Evolutionary conservation across 2,888 invertebrate species (phyloP).

Genomic region (Eristalis arbustorum): DNA sequence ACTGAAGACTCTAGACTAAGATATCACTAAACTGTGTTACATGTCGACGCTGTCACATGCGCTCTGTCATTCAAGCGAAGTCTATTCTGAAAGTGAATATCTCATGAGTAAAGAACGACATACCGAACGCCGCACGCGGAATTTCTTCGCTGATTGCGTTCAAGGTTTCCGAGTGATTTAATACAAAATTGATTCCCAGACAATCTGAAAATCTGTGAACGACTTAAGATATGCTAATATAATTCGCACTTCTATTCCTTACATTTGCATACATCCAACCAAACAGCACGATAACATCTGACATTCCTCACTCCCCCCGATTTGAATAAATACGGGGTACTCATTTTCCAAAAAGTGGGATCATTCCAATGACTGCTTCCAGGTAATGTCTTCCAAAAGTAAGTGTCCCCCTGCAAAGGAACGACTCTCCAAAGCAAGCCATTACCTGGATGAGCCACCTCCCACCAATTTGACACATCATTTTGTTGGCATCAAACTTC

Average conservation of each 20-base stretch:
- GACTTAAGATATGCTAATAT: constrained; percentile 5
- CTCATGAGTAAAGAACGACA: background rate
- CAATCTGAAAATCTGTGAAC: constrained; percentile 16
- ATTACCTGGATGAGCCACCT: constrained; percentile 41
- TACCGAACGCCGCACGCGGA: background rate
- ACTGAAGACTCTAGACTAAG: too few species aligned
- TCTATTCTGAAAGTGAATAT: too few species aligned
- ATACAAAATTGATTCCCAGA: constrained; percentile 7
- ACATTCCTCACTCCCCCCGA: background rate
- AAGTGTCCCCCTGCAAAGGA: background rate
- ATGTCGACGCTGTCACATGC: too few species aligned
- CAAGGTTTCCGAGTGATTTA: constrained; percentile 12
- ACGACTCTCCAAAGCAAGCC: constrained; percentile 15
- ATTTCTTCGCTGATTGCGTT: constrained; percentile 5
- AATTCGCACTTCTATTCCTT: background rate
- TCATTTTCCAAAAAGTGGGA: background rate
- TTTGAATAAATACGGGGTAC: background rate
- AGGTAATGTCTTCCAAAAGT: background rate
- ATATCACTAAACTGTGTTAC: too few species aligned
- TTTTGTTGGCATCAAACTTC: constrained; percentile 49
- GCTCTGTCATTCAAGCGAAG: too few species aligned
- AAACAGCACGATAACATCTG: background rate
- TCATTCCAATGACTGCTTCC: background rate
- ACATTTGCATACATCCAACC: background rate
- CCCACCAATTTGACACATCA: constrained; percentile 40